These are phyloP conservation scores for Sebastes nivosus DNA, from an alignment of 2,797 vertebrate genomes.

Conservation along the genomic window DNA sequence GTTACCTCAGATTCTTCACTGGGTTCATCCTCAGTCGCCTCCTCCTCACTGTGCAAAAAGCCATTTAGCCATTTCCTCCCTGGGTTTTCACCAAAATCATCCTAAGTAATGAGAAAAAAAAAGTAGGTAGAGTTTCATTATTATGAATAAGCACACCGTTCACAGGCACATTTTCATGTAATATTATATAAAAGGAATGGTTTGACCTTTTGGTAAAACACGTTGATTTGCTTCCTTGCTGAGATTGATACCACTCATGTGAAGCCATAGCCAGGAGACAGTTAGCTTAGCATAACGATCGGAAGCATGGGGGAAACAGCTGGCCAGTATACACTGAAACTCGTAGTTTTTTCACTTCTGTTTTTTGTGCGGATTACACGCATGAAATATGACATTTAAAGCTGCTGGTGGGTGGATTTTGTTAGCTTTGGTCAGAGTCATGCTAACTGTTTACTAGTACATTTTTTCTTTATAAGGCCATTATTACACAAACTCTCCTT, in stretches of 20 bases:
- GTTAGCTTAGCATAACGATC: not conserved
- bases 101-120: slow-evolving; percentile 66
- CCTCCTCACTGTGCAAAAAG: slow-evolving; percentile 70
- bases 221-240: not conserved
- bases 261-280: not conserved
- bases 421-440: not conserved
- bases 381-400: not conserved
- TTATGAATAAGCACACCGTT: not conserved
- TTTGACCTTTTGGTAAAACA: not conserved
- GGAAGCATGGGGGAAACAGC: not conserved
- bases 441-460: not conserved
- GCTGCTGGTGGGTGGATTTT: not conserved
- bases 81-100: slow-evolving; percentile 88
- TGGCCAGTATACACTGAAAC: not conserved
- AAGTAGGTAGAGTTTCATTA: not conserved
- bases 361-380: not conserved
- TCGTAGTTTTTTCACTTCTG: not conserved
- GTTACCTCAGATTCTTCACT: slow-evolving; percentile 25
- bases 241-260: not conserved
- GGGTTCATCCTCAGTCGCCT: not conserved
- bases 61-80: slow-evolving; percentile 88
- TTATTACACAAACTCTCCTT: too few species aligned
- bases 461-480: too few species aligned
- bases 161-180: not conserved
- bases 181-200: not conserved